A percentile compares a stretch with the other conserved stretches of the same genome.
Conservation (phyloP, 2,888 invertebrate species). For the Cepaea hortensis region DNA sequence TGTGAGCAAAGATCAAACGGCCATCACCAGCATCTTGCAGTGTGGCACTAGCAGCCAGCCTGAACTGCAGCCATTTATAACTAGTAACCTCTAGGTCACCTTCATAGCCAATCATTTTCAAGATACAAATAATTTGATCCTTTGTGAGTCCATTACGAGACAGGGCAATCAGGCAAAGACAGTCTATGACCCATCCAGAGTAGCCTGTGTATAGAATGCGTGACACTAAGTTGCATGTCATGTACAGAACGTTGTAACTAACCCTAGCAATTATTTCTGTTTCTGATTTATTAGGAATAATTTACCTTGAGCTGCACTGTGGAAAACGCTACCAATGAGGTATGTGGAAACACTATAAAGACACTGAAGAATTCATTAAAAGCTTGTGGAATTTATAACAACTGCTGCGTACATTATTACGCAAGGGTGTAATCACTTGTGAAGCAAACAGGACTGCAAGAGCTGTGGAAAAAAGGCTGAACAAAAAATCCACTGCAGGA, state of each 20-base stretch:
- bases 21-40: slow-evolving; percentile 69
- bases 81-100: slow-evolving; percentile 63
- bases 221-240: too few relatives aligned
- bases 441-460: too few relatives aligned
- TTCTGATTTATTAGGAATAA: neutral
- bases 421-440: too few relatives aligned
- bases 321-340: too few relatives aligned
- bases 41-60: slow-evolving; percentile 59
- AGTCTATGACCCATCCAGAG: slow-evolving; percentile 74
- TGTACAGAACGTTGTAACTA: too few relatives aligned
- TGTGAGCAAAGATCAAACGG: slow-evolving; percentile 63
- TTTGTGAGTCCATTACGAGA: slow-evolving; percentile 71
- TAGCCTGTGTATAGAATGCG: slow-evolving; percentile 57
- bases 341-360: too few relatives aligned
- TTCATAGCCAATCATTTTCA: slow-evolving; percentile 69
- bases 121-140: slow-evolving; percentile 66
- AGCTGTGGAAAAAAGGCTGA: too few relatives aligned
- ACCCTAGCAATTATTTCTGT: too few relatives aligned
- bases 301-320: neutral
- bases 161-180: slow-evolving; percentile 70
- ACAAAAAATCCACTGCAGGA: too few relatives aligned
- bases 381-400: too few relatives aligned
- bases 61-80: slow-evolving; percentile 72
- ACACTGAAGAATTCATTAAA: too few relatives aligned
- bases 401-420: too few relatives aligned